Percentiles rank a stretch among this genome's conserved stretches.
Conservation (phyloP, 1,140 invertebrate species). For the Hylaeus anthracinus region DNA sequence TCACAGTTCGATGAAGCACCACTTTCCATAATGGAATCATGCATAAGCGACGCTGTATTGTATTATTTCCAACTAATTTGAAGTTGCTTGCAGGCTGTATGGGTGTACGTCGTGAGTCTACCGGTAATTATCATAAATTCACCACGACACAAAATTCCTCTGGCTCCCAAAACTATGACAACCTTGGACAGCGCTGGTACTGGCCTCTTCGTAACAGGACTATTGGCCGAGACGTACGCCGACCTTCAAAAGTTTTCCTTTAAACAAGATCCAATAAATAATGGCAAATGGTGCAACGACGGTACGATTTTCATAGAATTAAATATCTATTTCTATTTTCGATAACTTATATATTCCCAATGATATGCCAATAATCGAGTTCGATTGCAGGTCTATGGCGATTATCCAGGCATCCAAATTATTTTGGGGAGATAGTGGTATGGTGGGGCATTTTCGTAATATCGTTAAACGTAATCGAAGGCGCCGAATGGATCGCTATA, state of each 20-base stretch:
- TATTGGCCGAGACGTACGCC: conserved; percentile 93
- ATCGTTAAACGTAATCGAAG: conserved; percentile 91
- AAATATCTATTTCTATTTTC: too few relatives aligned
- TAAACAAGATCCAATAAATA: conserved; percentile 91
- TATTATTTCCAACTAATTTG: background rate
- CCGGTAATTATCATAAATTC: conserved; percentile 96
- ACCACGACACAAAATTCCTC: conserved; percentile 88
- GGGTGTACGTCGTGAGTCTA: conserved; percentile 95
- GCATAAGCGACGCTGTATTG: conserved; percentile 2
- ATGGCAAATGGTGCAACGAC: conserved; percentile 94
- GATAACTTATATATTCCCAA: too few relatives aligned
- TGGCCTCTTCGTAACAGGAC: conserved; percentile 90
- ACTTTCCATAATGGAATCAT: background rate
- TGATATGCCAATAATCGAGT: background rate
- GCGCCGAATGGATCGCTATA: conserved; percentile 91
- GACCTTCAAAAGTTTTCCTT: conserved; percentile 96
- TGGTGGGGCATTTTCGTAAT: conserved; percentile 97
- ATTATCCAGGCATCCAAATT: conserved; percentile 95
- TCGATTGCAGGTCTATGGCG: conserved; percentile 89
- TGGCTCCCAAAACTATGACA: conserved; percentile 91
- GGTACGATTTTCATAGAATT: conserved; percentile 80
- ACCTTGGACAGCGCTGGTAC: conserved; percentile 92
- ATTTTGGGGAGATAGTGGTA: conserved; percentile 95
- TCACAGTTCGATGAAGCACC: too few relatives aligned
- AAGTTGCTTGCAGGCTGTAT: conserved; percentile 87